These are phyloP conservation scores for Oncorhynchus masou DNA, from an alignment of 2,113 vertebrate species.

Conservation along the genomic window DNA sequence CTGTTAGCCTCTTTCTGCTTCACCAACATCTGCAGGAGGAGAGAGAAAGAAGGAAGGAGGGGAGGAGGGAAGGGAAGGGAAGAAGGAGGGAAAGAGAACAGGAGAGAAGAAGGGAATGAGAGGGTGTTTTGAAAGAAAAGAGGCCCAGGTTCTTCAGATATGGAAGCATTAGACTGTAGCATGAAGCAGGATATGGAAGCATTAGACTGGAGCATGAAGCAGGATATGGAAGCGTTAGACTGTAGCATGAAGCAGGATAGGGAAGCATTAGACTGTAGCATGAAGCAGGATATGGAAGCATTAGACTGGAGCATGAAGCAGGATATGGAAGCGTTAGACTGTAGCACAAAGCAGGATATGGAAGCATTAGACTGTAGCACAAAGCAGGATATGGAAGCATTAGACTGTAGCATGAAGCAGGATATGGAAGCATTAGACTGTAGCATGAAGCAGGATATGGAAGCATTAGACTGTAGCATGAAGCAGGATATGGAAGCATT, in stretches of 20 bases:
- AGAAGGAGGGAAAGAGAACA: not conserved
- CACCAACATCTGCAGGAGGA: conserved; percentile 73
- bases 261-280: not conserved
- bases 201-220: too few species aligned
- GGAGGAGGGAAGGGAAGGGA: not conserved
- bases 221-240: not conserved
- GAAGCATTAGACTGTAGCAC: not conserved
- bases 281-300: not conserved
- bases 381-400: not conserved
- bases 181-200: not conserved
- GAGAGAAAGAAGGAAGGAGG: not conserved
- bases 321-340: not conserved
- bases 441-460: not conserved
- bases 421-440: not conserved
- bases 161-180: not conserved
- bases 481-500: not conserved
- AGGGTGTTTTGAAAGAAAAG: too few species aligned
- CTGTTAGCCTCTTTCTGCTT: conserved; percentile 81
- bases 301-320: too few species aligned
- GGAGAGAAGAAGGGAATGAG: not conserved
- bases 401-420: too few species aligned
- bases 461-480: not conserved
- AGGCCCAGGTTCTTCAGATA: not conserved
- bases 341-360: not conserved
- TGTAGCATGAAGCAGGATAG: not conserved